Base-by-base conservation (phyloP, 1,140 invertebrate genomes). In the Ladona fulva region DNA sequence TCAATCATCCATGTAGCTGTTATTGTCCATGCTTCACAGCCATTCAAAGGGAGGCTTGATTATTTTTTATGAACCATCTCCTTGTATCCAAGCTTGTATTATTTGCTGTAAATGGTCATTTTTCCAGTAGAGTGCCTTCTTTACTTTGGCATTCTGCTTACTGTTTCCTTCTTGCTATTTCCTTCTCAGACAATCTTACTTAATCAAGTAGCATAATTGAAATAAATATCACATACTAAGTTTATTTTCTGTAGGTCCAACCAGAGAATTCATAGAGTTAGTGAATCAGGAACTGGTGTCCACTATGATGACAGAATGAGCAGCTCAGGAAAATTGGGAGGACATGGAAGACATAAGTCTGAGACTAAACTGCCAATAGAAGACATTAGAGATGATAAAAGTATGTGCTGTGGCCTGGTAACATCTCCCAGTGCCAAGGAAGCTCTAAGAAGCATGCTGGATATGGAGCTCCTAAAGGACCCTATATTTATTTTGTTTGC, bases 401-500 rank as follows among this genome's bases (percentile, higher is more conserved):
- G 77, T 59, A 78, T 82, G 24, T 85, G 83, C 79, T 82, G 83
- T 24, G 84, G 82, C 59, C 80, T 84, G 19, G 80, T 83, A 22
- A 87, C 84, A 78, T 83, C 84, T 0, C 80, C 81, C 37, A 87
- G 88, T 80, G 83, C 87, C 3, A 80, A 88, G 80, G 89, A 92
- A 80, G 91, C 92, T 0, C 86, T 97, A 42, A 87, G 86, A 42
- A 90, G 95, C 86, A 95, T 97, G 92, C 88, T 97, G 79, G 93
- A 97, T 82, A 87, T 97, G 75, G 90, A 90, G 12, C 86, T 99
- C 25, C 87, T 99, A 0, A 90, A 90, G 78, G 93, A 98, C 85
- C 89, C 91, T 5, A 88, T 97, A 79, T 99, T 98, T 83, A 87
- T 99, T 77, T 85, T 98, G 76, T 99, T 98, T 85, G 91, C 92